Evolutionary conservation across 2,888 invertebrate species (phyloP).

Genomic region (Ophraella communa): DNA sequence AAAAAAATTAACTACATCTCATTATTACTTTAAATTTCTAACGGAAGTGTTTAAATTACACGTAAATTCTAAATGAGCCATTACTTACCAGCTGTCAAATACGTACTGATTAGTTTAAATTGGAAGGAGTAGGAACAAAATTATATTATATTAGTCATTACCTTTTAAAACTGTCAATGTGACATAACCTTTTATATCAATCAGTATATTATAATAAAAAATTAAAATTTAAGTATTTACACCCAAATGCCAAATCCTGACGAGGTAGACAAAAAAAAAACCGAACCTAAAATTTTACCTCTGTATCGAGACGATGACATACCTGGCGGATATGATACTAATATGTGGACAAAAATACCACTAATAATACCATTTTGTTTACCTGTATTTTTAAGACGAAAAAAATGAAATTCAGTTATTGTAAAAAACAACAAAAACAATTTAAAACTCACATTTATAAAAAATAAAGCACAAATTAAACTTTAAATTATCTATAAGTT

Average conservation of each 20-base stretch:
- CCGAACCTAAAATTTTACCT: neutral
- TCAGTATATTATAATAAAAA: too few species aligned
- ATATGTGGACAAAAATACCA: neutral
- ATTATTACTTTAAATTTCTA: too few species aligned
- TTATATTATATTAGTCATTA: too few species aligned
- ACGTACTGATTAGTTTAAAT: too few species aligned
- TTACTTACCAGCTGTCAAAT: too few species aligned
- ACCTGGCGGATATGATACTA: neutral
- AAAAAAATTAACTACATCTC: too few species aligned
- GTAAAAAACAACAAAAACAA: too few species aligned
- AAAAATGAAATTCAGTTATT: slow-evolving; percentile 32
- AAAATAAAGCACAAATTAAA: too few species aligned
- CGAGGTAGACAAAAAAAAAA: neutral
- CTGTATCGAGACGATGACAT: neutral
- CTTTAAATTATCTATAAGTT: neutral
- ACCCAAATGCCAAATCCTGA: neutral
- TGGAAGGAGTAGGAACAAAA: too few species aligned
- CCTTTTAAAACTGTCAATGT: neutral
- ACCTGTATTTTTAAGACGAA: slow-evolving; percentile 29
- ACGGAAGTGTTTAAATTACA: too few species aligned
- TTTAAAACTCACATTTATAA: too few species aligned
- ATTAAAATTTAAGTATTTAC: neutral
- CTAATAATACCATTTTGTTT: neutral
- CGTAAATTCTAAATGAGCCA: too few species aligned
- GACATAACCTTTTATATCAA: neutral